Conservation (phyloP, 2,797 vertebrate species). For the Spatula versicolor region DNA sequence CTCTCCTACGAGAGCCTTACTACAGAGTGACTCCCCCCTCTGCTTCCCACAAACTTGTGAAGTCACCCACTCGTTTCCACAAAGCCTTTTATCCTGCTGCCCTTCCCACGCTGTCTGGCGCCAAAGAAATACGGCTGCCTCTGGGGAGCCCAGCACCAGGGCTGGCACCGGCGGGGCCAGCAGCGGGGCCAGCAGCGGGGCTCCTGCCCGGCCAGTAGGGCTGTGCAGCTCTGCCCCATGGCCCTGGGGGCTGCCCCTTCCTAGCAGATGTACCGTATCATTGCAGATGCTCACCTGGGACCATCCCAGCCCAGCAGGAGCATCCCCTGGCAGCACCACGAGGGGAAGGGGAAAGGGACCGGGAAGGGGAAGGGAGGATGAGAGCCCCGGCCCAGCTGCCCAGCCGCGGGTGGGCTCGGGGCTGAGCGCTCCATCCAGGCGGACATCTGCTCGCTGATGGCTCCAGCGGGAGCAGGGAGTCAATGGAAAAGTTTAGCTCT, state of each 20-base stretch:
- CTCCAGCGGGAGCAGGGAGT: slow-evolving; percentile 26
- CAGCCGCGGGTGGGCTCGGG: not conserved
- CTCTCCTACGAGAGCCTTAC: not conserved
- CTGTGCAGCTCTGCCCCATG: not conserved
- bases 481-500: slow-evolving; percentile 53
- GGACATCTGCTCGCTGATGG: slow-evolving; percentile 49
- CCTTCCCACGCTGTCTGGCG: not conserved
- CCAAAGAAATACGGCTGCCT: rapidly evolving
- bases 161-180: not conserved
- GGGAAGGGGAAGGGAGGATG: not conserved
- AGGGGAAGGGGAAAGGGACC: not conserved
- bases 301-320: not conserved
- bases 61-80: not conserved
- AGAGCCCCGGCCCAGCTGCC: not conserved
- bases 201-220: not conserved
- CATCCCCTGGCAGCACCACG: not conserved
- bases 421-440: slow-evolving; percentile 16
- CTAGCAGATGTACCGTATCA: not conserved
- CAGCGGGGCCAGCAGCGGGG: not conserved
- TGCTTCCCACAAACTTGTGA: not conserved
- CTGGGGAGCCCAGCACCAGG: not conserved
- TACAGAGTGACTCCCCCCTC: not conserved
- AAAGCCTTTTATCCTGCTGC: not conserved
- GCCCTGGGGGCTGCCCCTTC: not conserved
- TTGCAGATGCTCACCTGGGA: not conserved